These are phyloP conservation scores for Gila robusta DNA, from an alignment of 2,797 vertebrate species.

Conservation along the genomic window DNA sequence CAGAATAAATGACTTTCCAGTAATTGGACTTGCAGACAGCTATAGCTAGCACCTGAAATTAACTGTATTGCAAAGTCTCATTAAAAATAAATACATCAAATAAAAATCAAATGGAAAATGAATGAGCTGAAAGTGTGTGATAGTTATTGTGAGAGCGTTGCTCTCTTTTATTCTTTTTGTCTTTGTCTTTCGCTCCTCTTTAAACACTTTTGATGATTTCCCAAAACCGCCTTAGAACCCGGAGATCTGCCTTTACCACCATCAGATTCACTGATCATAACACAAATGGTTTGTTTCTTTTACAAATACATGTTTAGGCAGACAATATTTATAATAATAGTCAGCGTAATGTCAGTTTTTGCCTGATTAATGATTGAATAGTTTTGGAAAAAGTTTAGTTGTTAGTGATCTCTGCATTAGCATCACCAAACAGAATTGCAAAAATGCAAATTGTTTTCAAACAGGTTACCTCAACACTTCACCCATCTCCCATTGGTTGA, in stretches of 20 bases:
- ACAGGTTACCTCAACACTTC: not conserved
- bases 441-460: not conserved
- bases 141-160: slow-evolving; percentile 66
- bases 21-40: slow-evolving; percentile 77
- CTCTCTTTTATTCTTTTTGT: not conserved
- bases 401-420: not conserved
- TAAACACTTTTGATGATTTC: not conserved
- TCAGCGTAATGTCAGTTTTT: not conserved
- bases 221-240: not conserved
- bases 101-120: slow-evolving; percentile 73
- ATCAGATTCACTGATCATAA: not conserved
- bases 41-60: slow-evolving; percentile 70
- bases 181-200: slow-evolving; percentile 19
- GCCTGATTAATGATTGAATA: not conserved
- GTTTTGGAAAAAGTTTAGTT: not conserved
- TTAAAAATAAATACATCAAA: slow-evolving; percentile 80
- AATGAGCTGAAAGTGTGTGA: slow-evolving; percentile 69
- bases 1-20: slow-evolving; percentile 75
- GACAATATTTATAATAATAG: not conserved
- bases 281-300: not conserved
- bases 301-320: not conserved
- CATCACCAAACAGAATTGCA: not conserved
- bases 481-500: not conserved
- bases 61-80: slow-evolving; percentile 77
- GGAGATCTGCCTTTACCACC: not conserved